Percentiles rank a stretch among this genome's conserved stretches.
phyloP scores from a whole-genome alignment of 2,888 invertebrate species.

The Tenthredo distinguenda region DNA sequence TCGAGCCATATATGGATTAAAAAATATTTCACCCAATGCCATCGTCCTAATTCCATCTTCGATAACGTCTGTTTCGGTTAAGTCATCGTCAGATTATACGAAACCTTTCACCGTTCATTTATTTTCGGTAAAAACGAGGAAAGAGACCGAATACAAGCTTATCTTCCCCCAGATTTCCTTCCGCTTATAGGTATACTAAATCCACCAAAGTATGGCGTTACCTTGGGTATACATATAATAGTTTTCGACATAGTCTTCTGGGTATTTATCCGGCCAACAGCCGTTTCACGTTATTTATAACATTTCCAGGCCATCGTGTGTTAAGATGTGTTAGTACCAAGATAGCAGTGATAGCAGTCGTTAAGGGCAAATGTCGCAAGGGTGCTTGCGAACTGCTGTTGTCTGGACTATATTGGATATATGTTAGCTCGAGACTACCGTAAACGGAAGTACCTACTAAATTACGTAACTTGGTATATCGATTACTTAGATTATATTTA shows the following conservation, averaged over 20 bases:
- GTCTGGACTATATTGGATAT: conserved; percentile 47
- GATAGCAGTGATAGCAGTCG: conserved; percentile 52
- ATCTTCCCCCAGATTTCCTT: conserved; percentile 15
- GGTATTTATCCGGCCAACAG: conserved; percentile 40
- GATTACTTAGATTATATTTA: background rate
- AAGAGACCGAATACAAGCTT: conserved; percentile 1
- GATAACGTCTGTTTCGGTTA: background rate
- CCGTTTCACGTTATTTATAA: conserved; percentile 44
- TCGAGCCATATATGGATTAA: background rate
- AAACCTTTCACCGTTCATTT: conserved; percentile 3
- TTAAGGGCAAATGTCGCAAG: conserved; percentile 50
- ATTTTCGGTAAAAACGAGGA: background rate
- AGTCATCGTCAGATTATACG: background rate
- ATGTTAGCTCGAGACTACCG: conserved; percentile 38
- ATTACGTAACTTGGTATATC: conserved; percentile 41
- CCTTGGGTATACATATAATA: conserved; percentile 14
- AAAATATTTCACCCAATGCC: background rate
- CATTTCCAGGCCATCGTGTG: conserved; percentile 24
- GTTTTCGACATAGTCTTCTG: conserved; percentile 49
- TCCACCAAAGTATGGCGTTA: conserved; percentile 20
- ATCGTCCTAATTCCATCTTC: background rate
- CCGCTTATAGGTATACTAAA: background rate
- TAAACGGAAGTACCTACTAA: conserved; percentile 30
- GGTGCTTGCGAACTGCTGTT: conserved; percentile 52
- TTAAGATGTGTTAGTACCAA: conserved; percentile 49